A percentile compares a stretch with the other conserved stretches of the same genome.
Conservation (phyloP, 2,888 invertebrate species). For the Clivina fossor region DNA sequence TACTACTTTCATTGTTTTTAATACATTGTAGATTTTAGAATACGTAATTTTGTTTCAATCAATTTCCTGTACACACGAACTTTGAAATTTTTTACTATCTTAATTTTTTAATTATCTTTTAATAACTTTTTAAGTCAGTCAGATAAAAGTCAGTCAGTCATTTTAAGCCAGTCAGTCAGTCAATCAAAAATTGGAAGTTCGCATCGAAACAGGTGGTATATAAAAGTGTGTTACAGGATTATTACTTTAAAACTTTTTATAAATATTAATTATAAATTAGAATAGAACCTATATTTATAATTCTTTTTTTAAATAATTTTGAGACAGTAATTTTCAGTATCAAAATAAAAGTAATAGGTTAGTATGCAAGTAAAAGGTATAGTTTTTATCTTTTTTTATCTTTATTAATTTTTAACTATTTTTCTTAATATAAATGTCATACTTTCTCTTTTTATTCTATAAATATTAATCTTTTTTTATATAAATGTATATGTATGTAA, state of each 20-base stretch:
- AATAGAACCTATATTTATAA: too few relatives aligned
- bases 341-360: too few relatives aligned
- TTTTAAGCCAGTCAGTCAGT: conserved; percentile 17
- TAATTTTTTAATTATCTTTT: conserved; percentile 16
- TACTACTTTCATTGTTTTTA: too few relatives aligned
- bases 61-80: conserved; percentile 24
- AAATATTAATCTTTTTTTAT: too few relatives aligned
- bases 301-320: too few relatives aligned
- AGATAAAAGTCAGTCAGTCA: conserved; percentile 17
- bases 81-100: conserved; percentile 15
- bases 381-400: conserved; percentile 13
- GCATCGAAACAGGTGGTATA: conserved; percentile 12
- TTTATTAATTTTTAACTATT: neutral
- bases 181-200: conserved; percentile 6
- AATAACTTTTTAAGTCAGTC: conserved; percentile 17
- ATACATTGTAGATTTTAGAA: neutral
- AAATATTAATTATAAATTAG: too few relatives aligned
- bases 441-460: too few relatives aligned
- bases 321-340: too few relatives aligned
- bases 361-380: too few relatives aligned
- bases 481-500: too few relatives aligned
- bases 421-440: neutral
- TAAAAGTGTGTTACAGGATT: conserved; percentile 18
- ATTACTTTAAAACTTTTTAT: too few relatives aligned
- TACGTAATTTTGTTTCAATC: neutral